phyloP scores from a whole-genome alignment of 2,888 invertebrate species.

The Lepidocyrtoides sp. region DNA sequence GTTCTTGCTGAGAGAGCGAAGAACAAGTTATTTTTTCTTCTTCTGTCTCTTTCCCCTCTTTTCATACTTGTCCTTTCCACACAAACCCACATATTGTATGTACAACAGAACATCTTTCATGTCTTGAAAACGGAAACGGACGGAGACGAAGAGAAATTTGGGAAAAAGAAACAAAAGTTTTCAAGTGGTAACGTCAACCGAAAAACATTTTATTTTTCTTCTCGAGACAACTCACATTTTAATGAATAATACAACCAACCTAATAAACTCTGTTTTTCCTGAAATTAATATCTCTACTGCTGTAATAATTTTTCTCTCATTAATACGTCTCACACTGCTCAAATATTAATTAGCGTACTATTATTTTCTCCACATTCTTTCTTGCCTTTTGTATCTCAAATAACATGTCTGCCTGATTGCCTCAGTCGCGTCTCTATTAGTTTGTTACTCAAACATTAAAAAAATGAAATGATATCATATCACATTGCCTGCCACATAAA shows the following conservation, averaged over 20 bases:
- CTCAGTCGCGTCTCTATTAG: not conserved
- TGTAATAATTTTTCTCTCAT: constrained; percentile 7
- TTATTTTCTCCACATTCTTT: not conserved
- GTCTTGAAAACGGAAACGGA: constrained; percentile 66
- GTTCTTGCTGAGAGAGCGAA: constrained; percentile 26
- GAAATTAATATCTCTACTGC: not conserved
- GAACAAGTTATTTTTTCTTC: constrained; percentile 26
- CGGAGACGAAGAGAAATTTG: constrained; percentile 67
- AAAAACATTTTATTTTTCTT: constrained; percentile 4
- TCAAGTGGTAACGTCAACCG: not conserved
- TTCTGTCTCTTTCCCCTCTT: constrained; percentile 23
- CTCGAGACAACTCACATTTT: not conserved
- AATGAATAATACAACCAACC: not conserved
- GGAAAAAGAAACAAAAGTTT: constrained; percentile 20
- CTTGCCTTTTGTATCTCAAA: constrained; percentile 3
- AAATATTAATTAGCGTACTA: constrained; percentile 25
- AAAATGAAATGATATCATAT: constrained; percentile 31
- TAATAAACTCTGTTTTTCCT: not conserved
- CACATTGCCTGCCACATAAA: not conserved
- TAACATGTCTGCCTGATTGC: constrained; percentile 17
- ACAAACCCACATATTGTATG: not conserved
- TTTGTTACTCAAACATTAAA: no score
- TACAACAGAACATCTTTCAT: constrained; percentile 56
- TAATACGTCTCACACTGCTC: constrained; percentile 7
- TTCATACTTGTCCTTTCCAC: not conserved